phyloP scores from a whole-genome alignment of 2,797 vertebrate genomes.

The Lagorchestes hirsutus region DNA sequence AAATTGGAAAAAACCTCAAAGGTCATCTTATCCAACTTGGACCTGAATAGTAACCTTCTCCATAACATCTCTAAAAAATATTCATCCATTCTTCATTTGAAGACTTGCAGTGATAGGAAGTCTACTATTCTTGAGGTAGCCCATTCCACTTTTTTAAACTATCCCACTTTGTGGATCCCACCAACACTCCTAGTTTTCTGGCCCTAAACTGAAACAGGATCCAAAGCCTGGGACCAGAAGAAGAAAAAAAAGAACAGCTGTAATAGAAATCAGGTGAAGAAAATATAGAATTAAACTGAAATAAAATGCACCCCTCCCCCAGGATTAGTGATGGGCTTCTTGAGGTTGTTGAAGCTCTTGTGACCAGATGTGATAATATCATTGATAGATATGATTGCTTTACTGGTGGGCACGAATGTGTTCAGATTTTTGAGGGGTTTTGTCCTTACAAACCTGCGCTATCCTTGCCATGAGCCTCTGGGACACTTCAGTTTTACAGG shows the following conservation, averaged over 20 bases:
- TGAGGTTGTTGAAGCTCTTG: background rate
- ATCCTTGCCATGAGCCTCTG: background rate
- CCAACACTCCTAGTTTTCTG: background rate
- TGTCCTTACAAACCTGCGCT: constrained; percentile 1
- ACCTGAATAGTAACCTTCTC: background rate
- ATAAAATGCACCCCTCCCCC: background rate
- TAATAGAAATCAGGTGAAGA: constrained; percentile 43
- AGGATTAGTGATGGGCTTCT: background rate
- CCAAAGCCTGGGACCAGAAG: constrained; percentile 10
- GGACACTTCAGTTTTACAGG: background rate
- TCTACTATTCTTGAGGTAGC: background rate
- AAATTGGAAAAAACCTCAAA: background rate
- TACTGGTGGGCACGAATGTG: constrained; percentile 46
- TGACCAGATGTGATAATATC: background rate
- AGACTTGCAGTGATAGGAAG: background rate
- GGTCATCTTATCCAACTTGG: background rate
- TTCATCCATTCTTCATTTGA: background rate
- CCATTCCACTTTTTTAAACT: background rate
- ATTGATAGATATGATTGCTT: background rate
- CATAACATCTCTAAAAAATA: background rate
- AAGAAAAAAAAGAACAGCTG: constrained; percentile 8
- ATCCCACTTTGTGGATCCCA: background rate
- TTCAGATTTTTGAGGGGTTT: constrained; percentile 45
- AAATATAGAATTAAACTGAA: constrained; percentile 33
- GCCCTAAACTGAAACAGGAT: constrained; percentile 37